phyloP scores from a whole-genome alignment of 2,888 invertebrate genomes.

The Parthenolecanium corni region DNA sequence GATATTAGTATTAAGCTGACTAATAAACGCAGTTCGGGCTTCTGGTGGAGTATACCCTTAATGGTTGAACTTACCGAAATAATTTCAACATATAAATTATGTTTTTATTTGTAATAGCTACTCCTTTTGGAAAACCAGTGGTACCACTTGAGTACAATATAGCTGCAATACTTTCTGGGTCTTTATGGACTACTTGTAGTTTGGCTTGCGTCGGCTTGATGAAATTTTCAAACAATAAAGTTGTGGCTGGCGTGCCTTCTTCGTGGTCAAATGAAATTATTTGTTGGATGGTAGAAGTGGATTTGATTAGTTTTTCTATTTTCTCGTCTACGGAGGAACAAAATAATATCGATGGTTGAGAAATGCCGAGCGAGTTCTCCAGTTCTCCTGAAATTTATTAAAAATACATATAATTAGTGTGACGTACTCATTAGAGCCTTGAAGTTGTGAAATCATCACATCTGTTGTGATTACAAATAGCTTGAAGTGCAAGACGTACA shows the following conservation, averaged over 20 bases:
- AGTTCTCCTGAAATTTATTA: constrained; percentile 1
- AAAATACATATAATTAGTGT: background rate
- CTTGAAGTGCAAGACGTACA: too few species aligned
- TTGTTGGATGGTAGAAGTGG: background rate
- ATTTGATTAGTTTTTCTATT: background rate
- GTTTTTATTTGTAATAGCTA: constrained; percentile 48
- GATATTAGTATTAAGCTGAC: too few species aligned
- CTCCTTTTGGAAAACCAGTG: constrained; percentile 69
- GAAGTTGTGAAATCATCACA: too few species aligned
- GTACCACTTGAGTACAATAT: constrained; percentile 79
- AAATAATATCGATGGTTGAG: constrained; percentile 2
- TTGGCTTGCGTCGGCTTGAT: constrained; percentile 2
- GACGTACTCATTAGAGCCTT: too few species aligned
- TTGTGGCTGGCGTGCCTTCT: background rate
- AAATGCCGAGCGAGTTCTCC: background rate
- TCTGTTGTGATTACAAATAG: too few species aligned
- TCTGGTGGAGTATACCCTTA: too few species aligned
- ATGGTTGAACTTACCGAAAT: constrained; percentile 35
- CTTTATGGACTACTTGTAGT: constrained; percentile 11
- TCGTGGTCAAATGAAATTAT: background rate
- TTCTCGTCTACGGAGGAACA: background rate
- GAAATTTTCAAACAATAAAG: background rate
- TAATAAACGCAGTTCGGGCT: too few species aligned
- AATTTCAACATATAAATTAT: constrained; percentile 20
- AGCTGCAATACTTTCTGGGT: constrained; percentile 36